Conservation (phyloP, 1,140 invertebrate genomes). For the Lasaia peninsularis region DNA sequence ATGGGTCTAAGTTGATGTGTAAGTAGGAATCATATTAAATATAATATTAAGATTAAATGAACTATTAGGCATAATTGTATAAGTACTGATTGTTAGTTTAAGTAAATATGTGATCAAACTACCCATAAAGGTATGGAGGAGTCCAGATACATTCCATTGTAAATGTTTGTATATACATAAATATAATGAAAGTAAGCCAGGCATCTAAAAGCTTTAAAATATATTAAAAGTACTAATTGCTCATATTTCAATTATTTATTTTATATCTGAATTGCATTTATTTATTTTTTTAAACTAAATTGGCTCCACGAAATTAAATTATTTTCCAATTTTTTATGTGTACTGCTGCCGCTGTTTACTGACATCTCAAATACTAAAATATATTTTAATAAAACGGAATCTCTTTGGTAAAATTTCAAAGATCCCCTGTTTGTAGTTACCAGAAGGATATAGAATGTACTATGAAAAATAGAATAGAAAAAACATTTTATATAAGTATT, state of each 20-base stretch:
- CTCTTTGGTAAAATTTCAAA: not conserved
- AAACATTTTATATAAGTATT: too few species aligned
- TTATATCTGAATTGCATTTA: conserved; percentile 43
- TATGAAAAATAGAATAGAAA: too few species aligned
- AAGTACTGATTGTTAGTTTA: conserved; percentile 63
- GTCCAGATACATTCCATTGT: conserved; percentile 72
- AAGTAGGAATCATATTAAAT: conserved; percentile 32
- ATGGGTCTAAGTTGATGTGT: conserved; percentile 40
- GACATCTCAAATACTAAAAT: conserved; percentile 4
- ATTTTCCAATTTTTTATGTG: not conserved
- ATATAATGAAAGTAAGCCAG: conserved; percentile 42
- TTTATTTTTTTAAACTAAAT: conserved; percentile 21
- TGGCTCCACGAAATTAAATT: not conserved
- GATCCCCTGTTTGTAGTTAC: not conserved
- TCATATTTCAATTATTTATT: conserved; percentile 49
- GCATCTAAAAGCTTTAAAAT: conserved; percentile 68
- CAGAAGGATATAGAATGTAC: too few species aligned
- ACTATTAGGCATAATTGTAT: conserved; percentile 37
- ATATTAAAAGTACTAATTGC: conserved; percentile 60
- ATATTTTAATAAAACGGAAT: not conserved
- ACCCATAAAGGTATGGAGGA: conserved; percentile 49
- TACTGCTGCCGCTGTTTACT: conserved; percentile 21
- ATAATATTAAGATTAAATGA: conserved; percentile 27
- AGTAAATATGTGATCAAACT: conserved; percentile 52
- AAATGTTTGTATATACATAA: conserved; percentile 57